Evolutionary conservation across 2,888 invertebrate species (phyloP), one percentile per base, ranked within the genome.

Genomic region (Syrista parreyssii): DNA sequence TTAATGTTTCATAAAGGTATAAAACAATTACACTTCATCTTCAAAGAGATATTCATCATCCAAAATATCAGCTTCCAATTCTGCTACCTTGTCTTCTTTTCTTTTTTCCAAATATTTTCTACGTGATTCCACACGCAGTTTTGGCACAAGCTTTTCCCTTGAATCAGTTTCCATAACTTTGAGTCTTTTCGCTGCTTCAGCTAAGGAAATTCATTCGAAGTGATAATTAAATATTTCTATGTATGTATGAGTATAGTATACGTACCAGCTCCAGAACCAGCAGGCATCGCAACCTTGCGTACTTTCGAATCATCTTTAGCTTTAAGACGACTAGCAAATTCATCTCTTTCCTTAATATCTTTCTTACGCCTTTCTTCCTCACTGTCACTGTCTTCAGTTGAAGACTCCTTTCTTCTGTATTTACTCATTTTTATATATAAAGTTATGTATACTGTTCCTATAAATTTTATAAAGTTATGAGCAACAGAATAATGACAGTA

Each of bases 41-140:
- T 96, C 96, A 91, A 99, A 99, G 0, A 99, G 93, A 89, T 97
- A 98, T 91, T 99, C 98, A 92, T 99, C 99, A 91, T 99, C 99
- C 74, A 95, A 93, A 79, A 99, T 97, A 89, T 98, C 98, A 11
- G 96, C 97, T 92, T 99, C 99, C 75, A 99, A 92, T 91, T 99
- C 99, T 12, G 96, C 95, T 68, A 99, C 95, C 92, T 99, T 99
- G 89, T 99, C 99, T 79, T 96, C 97, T 92, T 98, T 98, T 73
- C 99, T 94, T 91, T 99, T 99, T 89, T 97, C 97, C 85, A 99
- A 93, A 91, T 99, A 99, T 88, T 97, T 96, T 74, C 98, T 93
- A 35, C 99, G 94, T 0, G 99, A 99, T 89, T 98, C 96, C 31
- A 98, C 93, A 68, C 99, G 93, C 34, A 99, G 91, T 88, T 96